phyloP scores from a whole-genome alignment of 2,113 vertebrate species.

The Piprites chloris region DNA sequence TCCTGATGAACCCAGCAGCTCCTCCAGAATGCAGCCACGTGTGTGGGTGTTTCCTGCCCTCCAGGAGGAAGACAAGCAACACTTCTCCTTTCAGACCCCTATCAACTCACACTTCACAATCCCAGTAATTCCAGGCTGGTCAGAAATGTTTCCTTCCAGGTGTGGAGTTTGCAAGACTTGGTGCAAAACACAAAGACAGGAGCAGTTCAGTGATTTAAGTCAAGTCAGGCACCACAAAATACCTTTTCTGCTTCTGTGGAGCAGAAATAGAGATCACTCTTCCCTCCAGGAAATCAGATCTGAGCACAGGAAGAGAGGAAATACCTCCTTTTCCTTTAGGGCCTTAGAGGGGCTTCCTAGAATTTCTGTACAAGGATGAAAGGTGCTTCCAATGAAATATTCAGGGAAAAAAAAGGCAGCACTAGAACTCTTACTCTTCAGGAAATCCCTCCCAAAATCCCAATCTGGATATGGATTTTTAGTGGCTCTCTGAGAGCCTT shows the following conservation, averaged over 20 bases:
- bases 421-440: not conserved
- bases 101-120: not conserved
- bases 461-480: not conserved
- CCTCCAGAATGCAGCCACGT: fast-evolving
- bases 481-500: not conserved
- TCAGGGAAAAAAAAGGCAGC: not conserved
- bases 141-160: not conserved
- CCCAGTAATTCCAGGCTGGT: not conserved
- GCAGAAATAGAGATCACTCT: not conserved
- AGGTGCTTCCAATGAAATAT: slow-evolving; percentile 21
- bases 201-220: not conserved
- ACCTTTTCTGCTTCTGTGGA: not conserved
- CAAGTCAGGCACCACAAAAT: not conserved
- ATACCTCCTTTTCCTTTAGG: not conserved
- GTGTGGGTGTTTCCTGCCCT: not conserved
- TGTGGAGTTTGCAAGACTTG: not conserved
- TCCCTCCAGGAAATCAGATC: slow-evolving; percentile 41
- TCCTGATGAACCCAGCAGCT: not conserved
- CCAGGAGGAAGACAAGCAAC: not conserved
- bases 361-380: slow-evolving; percentile 55
- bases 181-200: not conserved
- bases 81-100: not conserved
- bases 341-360: slow-evolving; percentile 27
- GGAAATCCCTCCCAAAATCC: not conserved
- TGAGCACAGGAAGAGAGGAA: slow-evolving; percentile 37